Evolutionary conservation across 2,797 vertebrate species (phyloP), one percentile per base, ranked within the genome.

Genomic region (Miichthys miiuy): DNA sequence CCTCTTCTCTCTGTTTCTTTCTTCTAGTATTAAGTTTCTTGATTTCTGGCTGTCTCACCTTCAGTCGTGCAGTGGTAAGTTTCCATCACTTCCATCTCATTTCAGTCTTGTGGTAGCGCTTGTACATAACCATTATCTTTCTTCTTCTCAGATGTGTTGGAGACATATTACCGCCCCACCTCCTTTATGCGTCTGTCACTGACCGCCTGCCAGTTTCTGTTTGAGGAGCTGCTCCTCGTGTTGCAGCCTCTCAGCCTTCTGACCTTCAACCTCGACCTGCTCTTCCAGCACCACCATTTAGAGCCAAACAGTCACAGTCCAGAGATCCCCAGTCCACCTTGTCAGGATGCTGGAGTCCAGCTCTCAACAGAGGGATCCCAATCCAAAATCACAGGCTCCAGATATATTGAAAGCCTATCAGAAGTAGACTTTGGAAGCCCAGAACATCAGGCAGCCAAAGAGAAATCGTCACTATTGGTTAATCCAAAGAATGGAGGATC

Each of bases 191-290:
- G 94, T 1, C 89, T 98, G 89, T 96, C 97, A 0, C 89, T 92
- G 55, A 91, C 94, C 5, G 76, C 94, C 77, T 96, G 95, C 41
- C 96, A 94, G n/a, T 88, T 92, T 64, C 94, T 97, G 9, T 96
- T 96, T 0, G 96, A 97, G 0, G 98, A 99, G 82, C 94, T 99
- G 77, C 95, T 99, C 66, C 96, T 99, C 2, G 95, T 97, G 60
- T 87, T 99, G 84, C 98, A 99, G 89, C 98, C 98, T 0, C 94
- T 99, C 62, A 97, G 97, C 0, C 96, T 97, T 85, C 95, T 99
- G 69, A 97, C 97, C 57, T 99, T 99, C 86, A 98, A 97, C 91
- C 95, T 99, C 0, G 98, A 99, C 89, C 92, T 99, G 85, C 97
- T 99, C 76, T 99, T 99, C 30, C 97, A 99, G 71, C 96, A 98